Conservation (phyloP, 2,888 invertebrate genomes). For the Thyatira batis region DNA sequence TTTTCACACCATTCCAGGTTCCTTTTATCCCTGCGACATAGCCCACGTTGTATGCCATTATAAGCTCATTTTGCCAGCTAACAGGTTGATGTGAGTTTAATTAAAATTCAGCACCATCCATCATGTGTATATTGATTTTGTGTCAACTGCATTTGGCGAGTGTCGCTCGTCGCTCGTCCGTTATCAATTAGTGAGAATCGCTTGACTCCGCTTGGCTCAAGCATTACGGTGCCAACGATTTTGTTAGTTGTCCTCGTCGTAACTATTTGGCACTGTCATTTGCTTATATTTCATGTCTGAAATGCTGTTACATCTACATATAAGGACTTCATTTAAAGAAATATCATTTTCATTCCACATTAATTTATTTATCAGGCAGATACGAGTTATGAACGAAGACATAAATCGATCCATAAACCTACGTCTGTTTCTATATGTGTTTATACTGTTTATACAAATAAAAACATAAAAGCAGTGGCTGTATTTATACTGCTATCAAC, state of each 20-base stretch:
- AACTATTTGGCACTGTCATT: not conserved
- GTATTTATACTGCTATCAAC: not conserved
- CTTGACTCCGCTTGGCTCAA: slow-evolving; percentile 35
- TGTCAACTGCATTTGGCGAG: slow-evolving; percentile 68
- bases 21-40: slow-evolving; percentile 13
- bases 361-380: no score
- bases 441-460: not conserved
- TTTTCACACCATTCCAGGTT: slow-evolving; percentile 14
- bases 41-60: slow-evolving; percentile 50
- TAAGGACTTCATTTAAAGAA: no score
- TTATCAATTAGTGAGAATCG: slow-evolving; percentile 66
- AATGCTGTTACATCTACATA: not conserved
- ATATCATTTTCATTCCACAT: no score
- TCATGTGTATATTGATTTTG: slow-evolving; percentile 76
- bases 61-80: slow-evolving; percentile 74
- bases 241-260: not conserved
- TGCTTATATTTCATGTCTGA: not conserved
- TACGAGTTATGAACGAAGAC: no score
- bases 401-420: no score
- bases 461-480: not conserved
- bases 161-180: slow-evolving; percentile 40
- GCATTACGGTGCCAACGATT: not conserved
- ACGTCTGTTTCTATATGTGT: not conserved
- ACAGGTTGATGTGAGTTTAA: slow-evolving; percentile 75
- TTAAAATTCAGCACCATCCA: slow-evolving; percentile 77